phyloP scores from a whole-genome alignment of 2,888 invertebrate genomes.

The Trachelus troglodyta region DNA sequence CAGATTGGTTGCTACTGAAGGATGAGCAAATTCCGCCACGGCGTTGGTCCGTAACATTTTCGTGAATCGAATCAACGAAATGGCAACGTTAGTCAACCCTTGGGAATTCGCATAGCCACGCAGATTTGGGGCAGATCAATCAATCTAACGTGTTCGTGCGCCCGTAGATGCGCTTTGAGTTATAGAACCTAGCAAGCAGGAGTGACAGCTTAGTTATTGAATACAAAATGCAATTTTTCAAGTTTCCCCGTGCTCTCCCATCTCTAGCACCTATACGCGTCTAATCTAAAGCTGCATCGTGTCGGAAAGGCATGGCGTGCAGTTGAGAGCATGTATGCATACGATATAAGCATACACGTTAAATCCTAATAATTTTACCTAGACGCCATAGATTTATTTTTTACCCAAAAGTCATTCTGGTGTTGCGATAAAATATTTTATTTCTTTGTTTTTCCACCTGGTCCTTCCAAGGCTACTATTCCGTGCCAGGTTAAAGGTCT shows the following conservation, averaged over 20 bases:
- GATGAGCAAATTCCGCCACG: not conserved
- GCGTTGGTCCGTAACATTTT: not conserved
- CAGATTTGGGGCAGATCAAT: conserved; percentile 5
- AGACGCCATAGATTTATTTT: not conserved
- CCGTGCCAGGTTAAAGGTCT: not conserved
- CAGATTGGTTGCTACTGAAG: not conserved
- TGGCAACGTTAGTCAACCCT: not conserved
- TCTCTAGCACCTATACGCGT: not conserved
- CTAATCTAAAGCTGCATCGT: not conserved
- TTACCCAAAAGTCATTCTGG: not conserved
- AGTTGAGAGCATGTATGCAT: not conserved
- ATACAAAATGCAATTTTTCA: conserved; percentile 56
- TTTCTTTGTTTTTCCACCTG: not conserved
- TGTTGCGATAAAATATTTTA: not conserved
- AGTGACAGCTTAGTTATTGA: conserved; percentile 57
- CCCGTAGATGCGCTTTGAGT: conserved; percentile 42
- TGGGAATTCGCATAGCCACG: not conserved
- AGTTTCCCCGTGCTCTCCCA: conserved; percentile 25
- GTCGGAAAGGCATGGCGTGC: not conserved
- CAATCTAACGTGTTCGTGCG: conserved; percentile 12
- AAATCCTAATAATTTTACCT: not conserved
- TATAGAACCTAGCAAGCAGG: conserved; percentile 42
- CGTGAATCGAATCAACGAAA: not conserved
- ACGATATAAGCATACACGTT: not conserved
- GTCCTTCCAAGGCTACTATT: not conserved